phyloP scores from a whole-genome alignment of 1,140 invertebrate species.

The Eupeodes corollae region DNA sequence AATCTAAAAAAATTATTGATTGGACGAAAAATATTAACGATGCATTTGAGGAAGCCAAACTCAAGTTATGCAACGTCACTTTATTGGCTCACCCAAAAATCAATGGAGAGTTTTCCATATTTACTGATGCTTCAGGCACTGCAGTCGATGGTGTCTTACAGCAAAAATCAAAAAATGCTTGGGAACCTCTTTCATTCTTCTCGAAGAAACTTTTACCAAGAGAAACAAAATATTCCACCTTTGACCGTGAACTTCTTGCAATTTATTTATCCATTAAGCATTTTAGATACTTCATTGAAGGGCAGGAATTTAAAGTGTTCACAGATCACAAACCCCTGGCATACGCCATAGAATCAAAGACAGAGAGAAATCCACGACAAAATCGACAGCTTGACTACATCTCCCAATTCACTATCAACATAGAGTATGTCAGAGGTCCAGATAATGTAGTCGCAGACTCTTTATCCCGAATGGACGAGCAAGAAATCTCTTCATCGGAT shows the following conservation, averaged over 20 bases:
- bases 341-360: slow-evolving; percentile 8
- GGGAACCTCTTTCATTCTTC: slow-evolving; percentile 34
- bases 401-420: too few species aligned
- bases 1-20: too few species aligned
- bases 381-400: too few species aligned
- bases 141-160: slow-evolving; percentile 24
- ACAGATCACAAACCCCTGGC: slow-evolving; percentile 15
- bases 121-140: slow-evolving; percentile 16
- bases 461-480: neutral
- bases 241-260: too few species aligned
- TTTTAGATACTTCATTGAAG: slow-evolving; percentile 16
- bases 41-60: slow-evolving; percentile 24
- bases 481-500: too few species aligned
- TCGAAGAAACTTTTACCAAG: slow-evolving; percentile 23
- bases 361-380: neutral
- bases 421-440: neutral
- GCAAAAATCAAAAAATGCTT: slow-evolving; percentile 11
- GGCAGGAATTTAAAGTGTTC: too few species aligned
- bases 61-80: slow-evolving; percentile 10
- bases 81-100: slow-evolving; percentile 11
- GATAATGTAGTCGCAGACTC: neutral
- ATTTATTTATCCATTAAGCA: slow-evolving; percentile 16
- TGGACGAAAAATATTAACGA: too few species aligned
- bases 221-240: slow-evolving; percentile 26
- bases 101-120: slow-evolving; percentile 7